These are phyloP conservation scores for Schizopygopsis malacanthus DNA, from an alignment of 2,797 vertebrate species.

Conservation along the genomic window DNA sequence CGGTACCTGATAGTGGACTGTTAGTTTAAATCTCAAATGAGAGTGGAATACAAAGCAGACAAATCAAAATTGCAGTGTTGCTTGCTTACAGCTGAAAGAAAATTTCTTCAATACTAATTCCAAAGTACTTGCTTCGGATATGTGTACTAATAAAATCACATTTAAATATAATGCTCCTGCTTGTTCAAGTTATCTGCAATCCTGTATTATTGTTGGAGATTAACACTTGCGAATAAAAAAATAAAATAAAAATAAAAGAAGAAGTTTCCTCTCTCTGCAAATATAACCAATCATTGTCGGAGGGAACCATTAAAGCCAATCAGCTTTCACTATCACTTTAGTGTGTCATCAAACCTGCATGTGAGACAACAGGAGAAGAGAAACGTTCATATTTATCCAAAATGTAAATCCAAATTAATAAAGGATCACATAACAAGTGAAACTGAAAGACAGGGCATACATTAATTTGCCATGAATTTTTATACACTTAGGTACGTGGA, in stretches of 20 bases:
- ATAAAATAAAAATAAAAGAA: not conserved
- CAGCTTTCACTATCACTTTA: slow-evolving; percentile 7
- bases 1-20: slow-evolving; percentile 28
- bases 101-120: not conserved
- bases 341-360: not conserved
- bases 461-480: not conserved
- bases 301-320: not conserved
- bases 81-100: not conserved
- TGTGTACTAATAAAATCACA: not conserved
- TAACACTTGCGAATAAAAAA: not conserved
- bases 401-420: not conserved
- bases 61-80: not conserved
- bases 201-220: not conserved
- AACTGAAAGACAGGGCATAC: not conserved
- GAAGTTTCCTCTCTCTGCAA: not conserved
- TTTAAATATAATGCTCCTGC: not conserved
- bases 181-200: not conserved
- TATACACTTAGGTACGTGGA: not conserved
- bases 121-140: not conserved
- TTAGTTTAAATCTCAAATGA: slow-evolving; percentile 17
- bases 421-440: not conserved
- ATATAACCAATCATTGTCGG: not conserved
- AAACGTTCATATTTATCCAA: not conserved
- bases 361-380: not conserved
- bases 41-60: slow-evolving; percentile 23